A percentile compares a stretch with the other conserved stretches of the same genome.
Evolutionary conservation across 1,140 invertebrate species (phyloP).

Genomic region (Cylas formicarius): DNA sequence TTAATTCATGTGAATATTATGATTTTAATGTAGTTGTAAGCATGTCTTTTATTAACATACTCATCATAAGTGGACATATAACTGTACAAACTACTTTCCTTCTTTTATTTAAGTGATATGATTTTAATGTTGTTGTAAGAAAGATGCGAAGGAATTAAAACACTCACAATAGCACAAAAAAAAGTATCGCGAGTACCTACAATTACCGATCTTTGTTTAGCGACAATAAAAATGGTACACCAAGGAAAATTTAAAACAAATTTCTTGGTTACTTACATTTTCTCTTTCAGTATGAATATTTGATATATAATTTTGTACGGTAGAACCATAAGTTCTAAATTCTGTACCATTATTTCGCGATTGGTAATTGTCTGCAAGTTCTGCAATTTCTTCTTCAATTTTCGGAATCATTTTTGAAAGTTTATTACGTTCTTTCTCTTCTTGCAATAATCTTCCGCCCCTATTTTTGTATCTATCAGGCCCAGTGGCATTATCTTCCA

Average conservation of each 20-base stretch:
- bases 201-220: neutral
- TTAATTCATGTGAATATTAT: too few species aligned
- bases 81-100: too few species aligned
- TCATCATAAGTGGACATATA: too few species aligned
- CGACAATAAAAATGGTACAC: neutral
- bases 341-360: constrained; percentile 43
- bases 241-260: neutral
- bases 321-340: constrained; percentile 54
- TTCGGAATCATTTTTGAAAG: constrained; percentile 49
- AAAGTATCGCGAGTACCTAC: neutral
- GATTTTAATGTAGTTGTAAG: too few species aligned
- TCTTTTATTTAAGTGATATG: neutral
- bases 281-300: constrained; percentile 22
- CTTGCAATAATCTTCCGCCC: constrained; percentile 70
- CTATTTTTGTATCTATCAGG: constrained; percentile 77
- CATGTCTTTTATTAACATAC: too few species aligned
- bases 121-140: neutral
- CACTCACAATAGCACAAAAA: neutral
- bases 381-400: constrained; percentile 54
- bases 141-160: neutral
- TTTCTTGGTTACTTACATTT: constrained; percentile 19
- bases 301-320: constrained; percentile 23
- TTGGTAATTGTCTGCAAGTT: constrained; percentile 47
- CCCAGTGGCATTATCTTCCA: constrained; percentile 64
- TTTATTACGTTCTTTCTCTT: constrained; percentile 74